Evolutionary conservation across 2,797 vertebrate genomes (phyloP), one percentile per base, ranked within the genome.

Genomic region (Fundulus diaphanus): DNA sequence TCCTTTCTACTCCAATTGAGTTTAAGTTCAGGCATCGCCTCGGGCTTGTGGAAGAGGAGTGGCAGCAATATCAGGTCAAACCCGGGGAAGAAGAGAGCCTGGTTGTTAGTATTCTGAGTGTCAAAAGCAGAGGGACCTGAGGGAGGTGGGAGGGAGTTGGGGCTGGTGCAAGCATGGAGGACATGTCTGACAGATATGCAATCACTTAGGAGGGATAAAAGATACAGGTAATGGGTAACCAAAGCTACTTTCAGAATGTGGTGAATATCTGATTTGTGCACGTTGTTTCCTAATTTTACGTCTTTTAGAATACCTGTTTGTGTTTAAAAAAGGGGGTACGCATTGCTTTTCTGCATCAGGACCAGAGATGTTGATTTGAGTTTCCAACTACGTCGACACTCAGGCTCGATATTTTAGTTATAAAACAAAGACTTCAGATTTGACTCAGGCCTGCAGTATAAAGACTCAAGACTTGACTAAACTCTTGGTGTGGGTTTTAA

Each of bases 81-180:
- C 72, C 78, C 29, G 13, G 81, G 66, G 81, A 89, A 84, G 51
- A 77, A 82, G 77, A 79, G 83, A 91, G 83, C 79, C 85, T 78
- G 35, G 72, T 85, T 83, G 78, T 91, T 89, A 85, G 87, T 85
- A 89, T 89, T 91, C 89, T 0, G 5, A 66, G 78, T 72, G 86
- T 87, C 70, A 52, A 78, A 76, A 22, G 78, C 33, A 52, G 77
- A 49, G 1, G 12, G 37, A n/a, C 63, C 37, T 65, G 22, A n/a
- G 12, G 37, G 63, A 65, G 22, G 22, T n/a, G 35, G 61, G 42
- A 42, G 35, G 13, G 22, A 40, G 22, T 9, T 65, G 37, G 37
- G 22, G 37, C 63, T n/a, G 20, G 33, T 63, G 59, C 3, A 5
- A 63, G 33, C 20, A 37, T 9, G 35, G 59, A 63, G 12, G 37